Conservation (phyloP, 2,113 vertebrate genomes). For the Tachuris rubrigastra region DNA sequence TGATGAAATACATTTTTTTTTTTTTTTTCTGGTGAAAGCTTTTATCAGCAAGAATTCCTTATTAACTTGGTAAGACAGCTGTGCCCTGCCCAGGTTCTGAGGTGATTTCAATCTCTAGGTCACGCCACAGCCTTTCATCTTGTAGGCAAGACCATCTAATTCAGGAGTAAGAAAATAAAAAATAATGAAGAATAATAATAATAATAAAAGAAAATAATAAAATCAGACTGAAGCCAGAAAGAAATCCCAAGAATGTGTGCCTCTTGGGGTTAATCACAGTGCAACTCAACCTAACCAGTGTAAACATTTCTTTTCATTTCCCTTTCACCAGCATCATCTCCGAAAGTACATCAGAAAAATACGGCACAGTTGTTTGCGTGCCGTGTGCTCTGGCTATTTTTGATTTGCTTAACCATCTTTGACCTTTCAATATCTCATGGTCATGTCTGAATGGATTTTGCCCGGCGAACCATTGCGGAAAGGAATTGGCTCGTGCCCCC, state of each 20-base stretch:
- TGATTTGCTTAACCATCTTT: constrained; percentile 24
- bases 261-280: background rate
- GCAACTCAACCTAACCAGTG: background rate
- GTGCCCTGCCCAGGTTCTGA: background rate
- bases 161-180: background rate
- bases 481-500: background rate
- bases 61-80: background rate
- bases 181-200: background rate
- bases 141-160: background rate
- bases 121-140: background rate
- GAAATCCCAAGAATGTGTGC: background rate
- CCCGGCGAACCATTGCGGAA: background rate
- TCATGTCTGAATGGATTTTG: background rate
- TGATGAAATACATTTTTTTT: background rate
- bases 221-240: background rate
- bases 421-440: background rate
- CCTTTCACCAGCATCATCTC: background rate
- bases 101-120: background rate
- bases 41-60: background rate
- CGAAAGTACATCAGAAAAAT: background rate
- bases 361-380: background rate
- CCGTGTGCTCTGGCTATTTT: background rate
- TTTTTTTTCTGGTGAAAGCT: background rate
- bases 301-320: background rate
- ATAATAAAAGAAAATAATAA: background rate